Evolutionary conservation across 2,888 invertebrate genomes (phyloP).

Genomic region (Clanis bilineata): DNA sequence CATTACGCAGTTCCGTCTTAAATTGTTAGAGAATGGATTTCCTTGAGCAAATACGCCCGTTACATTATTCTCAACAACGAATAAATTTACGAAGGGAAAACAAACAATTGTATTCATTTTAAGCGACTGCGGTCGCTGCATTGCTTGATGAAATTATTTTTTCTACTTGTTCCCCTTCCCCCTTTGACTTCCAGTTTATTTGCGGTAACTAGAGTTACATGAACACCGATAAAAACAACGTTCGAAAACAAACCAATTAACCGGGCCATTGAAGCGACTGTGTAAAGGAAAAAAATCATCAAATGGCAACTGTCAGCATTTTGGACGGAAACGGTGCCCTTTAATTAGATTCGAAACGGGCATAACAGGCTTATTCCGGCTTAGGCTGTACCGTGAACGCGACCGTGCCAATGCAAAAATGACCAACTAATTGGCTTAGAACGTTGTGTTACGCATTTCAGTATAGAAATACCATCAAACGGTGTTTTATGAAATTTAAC

Average conservation of each 20-base stretch:
- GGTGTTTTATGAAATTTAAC: constrained; percentile 39
- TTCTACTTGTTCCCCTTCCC: constrained; percentile 40
- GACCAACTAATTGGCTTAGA: constrained; percentile 80
- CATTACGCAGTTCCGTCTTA: constrained; percentile 70
- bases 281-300: constrained; percentile 59
- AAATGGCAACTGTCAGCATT: constrained; percentile 75
- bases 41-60: constrained; percentile 70
- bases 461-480: constrained; percentile 71
- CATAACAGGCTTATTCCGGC: constrained; percentile 78
- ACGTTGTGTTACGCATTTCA: constrained; percentile 71
- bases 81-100: constrained; percentile 77
- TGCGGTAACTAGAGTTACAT: constrained; percentile 13
- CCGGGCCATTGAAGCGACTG: constrained; percentile 54
- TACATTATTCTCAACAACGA: constrained; percentile 79
- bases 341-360: constrained; percentile 79
- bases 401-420: constrained; percentile 74
- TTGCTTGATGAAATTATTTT: constrained; percentile 75
- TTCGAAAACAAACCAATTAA: constrained; percentile 65
- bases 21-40: constrained; percentile 77
- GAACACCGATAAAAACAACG: constrained; percentile 29
- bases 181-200: constrained; percentile 22
- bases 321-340: constrained; percentile 71
- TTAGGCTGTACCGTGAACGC: constrained; percentile 67
- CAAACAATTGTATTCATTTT: constrained; percentile 79
- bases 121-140: constrained; percentile 71